Base-by-base conservation (phyloP, 2,113 vertebrate species). In the Nibea albiflora region DNA sequence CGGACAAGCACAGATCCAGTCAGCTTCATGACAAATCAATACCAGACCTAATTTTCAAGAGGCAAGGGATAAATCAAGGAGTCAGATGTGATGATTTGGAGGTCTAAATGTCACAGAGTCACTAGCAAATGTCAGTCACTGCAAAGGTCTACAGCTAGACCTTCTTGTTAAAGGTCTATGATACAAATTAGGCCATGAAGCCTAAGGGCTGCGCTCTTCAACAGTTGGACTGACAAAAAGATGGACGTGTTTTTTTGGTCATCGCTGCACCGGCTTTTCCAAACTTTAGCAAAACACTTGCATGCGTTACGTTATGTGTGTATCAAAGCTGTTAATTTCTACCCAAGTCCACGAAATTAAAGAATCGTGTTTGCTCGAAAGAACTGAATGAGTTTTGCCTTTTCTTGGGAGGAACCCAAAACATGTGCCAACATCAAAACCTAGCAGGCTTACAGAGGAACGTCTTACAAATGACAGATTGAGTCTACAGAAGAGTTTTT, bases 391-490 rank as follows among this genome's bases (percentile, higher is more conserved):
- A 46, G 50, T 54, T 58, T 11, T 12, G 22, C 2, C 47, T 57
- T 24, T 54, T 65, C 35, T 24, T 42, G 14, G 17, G 22, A 16
- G 39, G 4, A 65, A 60, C 35, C 24, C 53, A 63, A 69, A 76
- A 64, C 39, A 47, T 24, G 24, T 22, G 11, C 28, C 47, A 24
- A 61, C 35, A 75, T 52, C 28, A 44, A 14, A 52, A 46, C 9
- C 22, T 2, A 52, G 47, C 64, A 47, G 47, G 31, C 54, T 66
- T 42, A 50, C 16, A 17, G 14, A 67, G 17, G 17, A 66, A 39
- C 12, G 46, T 72, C 22, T 78, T 44, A 54, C 16, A 53, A 74
- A 49, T 71, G 73, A 77, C 75, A 76, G 69, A 80, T 10, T 76
- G 52, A 70, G 82, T 73, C 78, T 61, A 66, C 75, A 77, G 65